These are phyloP conservation scores for Xiphophorus couchianus DNA, from an alignment of 2,113 vertebrate genomes.

Conservation along the genomic window DNA sequence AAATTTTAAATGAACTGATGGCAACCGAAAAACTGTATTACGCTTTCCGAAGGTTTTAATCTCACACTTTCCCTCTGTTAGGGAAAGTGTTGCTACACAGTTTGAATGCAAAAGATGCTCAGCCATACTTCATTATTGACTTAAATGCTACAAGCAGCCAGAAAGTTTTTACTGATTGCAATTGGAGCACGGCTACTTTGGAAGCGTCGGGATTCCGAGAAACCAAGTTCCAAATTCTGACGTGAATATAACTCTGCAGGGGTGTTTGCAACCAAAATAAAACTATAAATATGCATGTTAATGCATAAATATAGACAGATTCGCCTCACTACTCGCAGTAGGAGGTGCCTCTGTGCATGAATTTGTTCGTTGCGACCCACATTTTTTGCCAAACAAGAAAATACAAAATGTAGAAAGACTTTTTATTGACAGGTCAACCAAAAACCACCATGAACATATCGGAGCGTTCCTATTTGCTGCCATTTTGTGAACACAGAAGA, in stretches of 20 bases:
- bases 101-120: too few relatives aligned
- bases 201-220: neutral
- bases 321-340: constrained; percentile 23
- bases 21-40: too few relatives aligned
- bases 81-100: too few relatives aligned
- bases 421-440: neutral
- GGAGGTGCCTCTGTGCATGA: constrained; percentile 28
- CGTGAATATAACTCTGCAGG: neutral
- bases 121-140: too few relatives aligned
- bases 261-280: neutral
- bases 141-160: too few relatives aligned
- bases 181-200: neutral
- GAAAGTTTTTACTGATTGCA: neutral
- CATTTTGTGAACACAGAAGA: constrained; percentile 1
- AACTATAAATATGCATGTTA: constrained; percentile 19
- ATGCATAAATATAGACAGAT: constrained; percentile 17
- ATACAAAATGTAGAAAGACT: neutral
- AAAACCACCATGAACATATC: constrained; percentile 1
- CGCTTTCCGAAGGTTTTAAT: too few relatives aligned
- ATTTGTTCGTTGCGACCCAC: constrained; percentile 23
- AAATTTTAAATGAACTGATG: too few relatives aligned
- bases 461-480: neutral
- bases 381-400: neutral
- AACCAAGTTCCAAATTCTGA: neutral
- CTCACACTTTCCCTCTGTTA: too few relatives aligned